A percentile compares a stretch with the other conserved stretches of the same genome.
These are phyloP conservation scores for Drosophila eohydei DNA, from an alignment of 2,888 invertebrate species.

Conservation along the genomic window DNA sequence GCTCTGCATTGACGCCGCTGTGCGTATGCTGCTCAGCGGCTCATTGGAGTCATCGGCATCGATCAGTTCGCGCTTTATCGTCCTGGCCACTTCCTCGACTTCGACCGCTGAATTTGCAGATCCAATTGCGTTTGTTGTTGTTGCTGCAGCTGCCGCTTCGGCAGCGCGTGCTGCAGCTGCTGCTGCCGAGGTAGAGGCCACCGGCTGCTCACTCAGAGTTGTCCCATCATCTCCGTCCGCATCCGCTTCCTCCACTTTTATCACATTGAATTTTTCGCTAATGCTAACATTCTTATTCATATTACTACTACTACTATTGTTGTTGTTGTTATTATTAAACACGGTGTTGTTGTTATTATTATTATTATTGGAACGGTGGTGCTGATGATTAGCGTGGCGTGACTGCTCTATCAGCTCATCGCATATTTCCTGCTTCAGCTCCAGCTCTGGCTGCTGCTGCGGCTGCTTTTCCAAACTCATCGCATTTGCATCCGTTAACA, in stretches of 20 bases:
- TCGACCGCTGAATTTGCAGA: conserved; percentile 38
- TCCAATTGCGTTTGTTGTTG: conserved; percentile 30
- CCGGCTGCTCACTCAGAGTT: conserved; percentile 59
- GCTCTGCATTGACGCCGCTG: conserved; percentile 49
- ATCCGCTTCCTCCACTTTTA: conserved; percentile 81
- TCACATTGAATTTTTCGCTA: conserved; percentile 85
- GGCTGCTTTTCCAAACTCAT: conserved; percentile 18
- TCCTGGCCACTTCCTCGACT: conserved; percentile 67
- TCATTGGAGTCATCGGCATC: conserved; percentile 83
- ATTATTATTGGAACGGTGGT: conserved; percentile 74
- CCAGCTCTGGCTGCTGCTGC: conserved; percentile 56
- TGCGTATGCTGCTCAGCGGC: conserved; percentile 79
- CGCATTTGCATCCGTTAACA: not conserved
- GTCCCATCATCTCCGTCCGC: conserved; percentile 47
- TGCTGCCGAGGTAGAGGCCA: conserved; percentile 70
- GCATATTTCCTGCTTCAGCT: conserved; percentile 48
- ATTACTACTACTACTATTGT: conserved; percentile 74
- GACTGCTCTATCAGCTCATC: conserved; percentile 58
- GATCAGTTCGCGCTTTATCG: conserved; percentile 82
- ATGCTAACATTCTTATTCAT: conserved; percentile 83
- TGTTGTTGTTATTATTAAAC: conserved; percentile 67
- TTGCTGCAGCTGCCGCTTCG: conserved; percentile 60
- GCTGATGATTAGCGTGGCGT: conserved; percentile 70
- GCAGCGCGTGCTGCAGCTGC: conserved; percentile 64
- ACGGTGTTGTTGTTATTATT: conserved; percentile 71